phyloP scores from a whole-genome alignment of 2,888 invertebrate genomes.

The Pharmacophagus antenor region DNA sequence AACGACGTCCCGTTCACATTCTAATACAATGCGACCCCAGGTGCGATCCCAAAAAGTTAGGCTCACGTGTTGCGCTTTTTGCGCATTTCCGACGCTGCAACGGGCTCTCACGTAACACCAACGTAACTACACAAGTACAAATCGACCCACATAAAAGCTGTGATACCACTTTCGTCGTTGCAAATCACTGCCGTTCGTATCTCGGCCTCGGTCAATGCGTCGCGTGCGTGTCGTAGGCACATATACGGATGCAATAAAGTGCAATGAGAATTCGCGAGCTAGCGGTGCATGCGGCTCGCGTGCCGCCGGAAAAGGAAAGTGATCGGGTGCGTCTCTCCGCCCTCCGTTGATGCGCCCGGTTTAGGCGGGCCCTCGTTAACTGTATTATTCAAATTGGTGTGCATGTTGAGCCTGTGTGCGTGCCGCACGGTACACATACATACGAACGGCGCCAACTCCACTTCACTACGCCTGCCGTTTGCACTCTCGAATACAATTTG shows the following conservation, averaged over 20 bases:
- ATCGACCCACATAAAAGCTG: constrained; percentile 78
- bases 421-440: constrained; percentile 41
- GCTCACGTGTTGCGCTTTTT: constrained; percentile 16
- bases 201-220: constrained; percentile 79
- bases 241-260: constrained; percentile 77
- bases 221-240: constrained; percentile 76
- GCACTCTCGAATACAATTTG: constrained; percentile 44
- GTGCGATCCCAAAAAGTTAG: constrained; percentile 12
- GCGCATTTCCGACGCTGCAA: constrained; percentile 21
- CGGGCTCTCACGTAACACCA: constrained; percentile 62
- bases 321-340: constrained; percentile 73
- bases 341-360: constrained; percentile 71
- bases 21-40: constrained; percentile 6
- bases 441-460: constrained; percentile 29
- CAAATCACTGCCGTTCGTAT: constrained; percentile 75
- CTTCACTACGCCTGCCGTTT: constrained; percentile 36
- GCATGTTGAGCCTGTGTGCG: constrained; percentile 49
- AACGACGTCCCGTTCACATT: constrained; percentile 19
- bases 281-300: constrained; percentile 71
- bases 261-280: constrained; percentile 73
- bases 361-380: constrained; percentile 69
- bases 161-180: constrained; percentile 79
- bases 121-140: constrained; percentile 62
- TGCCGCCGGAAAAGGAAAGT: constrained; percentile 74
- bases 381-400: constrained; percentile 69